phyloP scores from a whole-genome alignment of 2,888 invertebrate species.

The Alloplasta piceator region DNA sequence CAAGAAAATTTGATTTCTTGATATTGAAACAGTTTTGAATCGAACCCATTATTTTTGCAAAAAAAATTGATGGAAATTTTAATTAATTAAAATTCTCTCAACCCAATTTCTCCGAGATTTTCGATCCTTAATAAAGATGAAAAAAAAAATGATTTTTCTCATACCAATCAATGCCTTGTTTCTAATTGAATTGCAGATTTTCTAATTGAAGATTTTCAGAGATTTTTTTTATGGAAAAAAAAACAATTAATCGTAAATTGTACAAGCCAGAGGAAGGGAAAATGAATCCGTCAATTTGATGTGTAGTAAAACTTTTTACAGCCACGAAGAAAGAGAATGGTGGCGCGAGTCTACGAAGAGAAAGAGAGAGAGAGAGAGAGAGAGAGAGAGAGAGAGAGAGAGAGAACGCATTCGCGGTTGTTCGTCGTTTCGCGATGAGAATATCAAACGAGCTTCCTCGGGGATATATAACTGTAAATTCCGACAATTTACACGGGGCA shows the following conservation, averaged over 20 bases:
- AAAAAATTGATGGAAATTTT: too few relatives aligned
- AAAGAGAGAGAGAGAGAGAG: conserved; percentile 16
- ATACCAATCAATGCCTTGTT: too few relatives aligned
- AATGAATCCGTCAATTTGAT: neutral
- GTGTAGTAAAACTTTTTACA: neutral
- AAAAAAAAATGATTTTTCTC: too few relatives aligned
- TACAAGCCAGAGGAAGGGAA: neutral
- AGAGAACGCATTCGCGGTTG: conserved; percentile 20
- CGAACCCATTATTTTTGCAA: too few relatives aligned
- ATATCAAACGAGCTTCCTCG: conserved; percentile 49
- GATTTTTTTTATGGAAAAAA: neutral
- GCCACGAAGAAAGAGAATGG: neutral
- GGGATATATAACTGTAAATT: conserved; percentile 53
- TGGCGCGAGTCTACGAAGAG: neutral
- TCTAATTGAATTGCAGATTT: too few relatives aligned
- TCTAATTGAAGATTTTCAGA: too few relatives aligned
- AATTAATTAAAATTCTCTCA: too few relatives aligned
- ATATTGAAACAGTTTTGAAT: too few relatives aligned
- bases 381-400: conserved; percentile 14
- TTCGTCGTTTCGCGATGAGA: conserved; percentile 27
- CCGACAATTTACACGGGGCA: conserved; percentile 41
- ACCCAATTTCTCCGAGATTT: too few relatives aligned
- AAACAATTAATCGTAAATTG: conserved; percentile 13
- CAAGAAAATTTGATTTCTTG: too few relatives aligned
- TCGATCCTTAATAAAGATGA: too few relatives aligned